Base-by-base conservation (phyloP, 2,113 vertebrate species). In the Mustela lutreola region DNA sequence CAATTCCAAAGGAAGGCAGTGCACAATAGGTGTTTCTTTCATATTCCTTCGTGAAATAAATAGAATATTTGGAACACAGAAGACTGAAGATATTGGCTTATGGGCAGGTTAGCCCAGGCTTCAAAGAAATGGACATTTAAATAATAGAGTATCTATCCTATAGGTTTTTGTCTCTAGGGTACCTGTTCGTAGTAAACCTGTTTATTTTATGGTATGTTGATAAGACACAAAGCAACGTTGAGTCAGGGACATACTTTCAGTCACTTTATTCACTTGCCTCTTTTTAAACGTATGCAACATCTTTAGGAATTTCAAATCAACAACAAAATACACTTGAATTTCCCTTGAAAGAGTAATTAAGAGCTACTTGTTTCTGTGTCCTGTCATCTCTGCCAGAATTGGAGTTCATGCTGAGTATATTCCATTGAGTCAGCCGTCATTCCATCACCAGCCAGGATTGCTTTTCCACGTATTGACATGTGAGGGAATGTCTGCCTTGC, bases 401-500 rank as follows among this genome's bases (percentile, higher is more conserved):
- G 45, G 58, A 97, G 97, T 97, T 98, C 91, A 88, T 89, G 70
- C 79, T 16, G 18, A 97, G 53, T 82, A 2, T 97, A 84, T 95
- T 96, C 65, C 95, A 67, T 67, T 93, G 94, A 98, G 95, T 94
- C 95, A 93, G 96, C 95, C 97, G 91, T 89, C 7, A 89, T 81
- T 3, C 24, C 85, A 86, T 95, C 84, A 96, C 93, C 95, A 60
- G 76, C 78, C 92, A 71, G 95, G 62, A 85, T 96, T 81, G 86
- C 91, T 92, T 86, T 33, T 86, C 92, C 96, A 33, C 19, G 18
- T 78, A 83, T 71, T 95, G 95, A 98, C 96, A 91, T 89, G 97
- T 95, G 94, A 98, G 98, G 62, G 98, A 98, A 98, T 95, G 81
- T 97, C 94, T 84, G 80, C 84, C 15, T 97, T 85, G 81, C 93